These are phyloP conservation scores for Cygnus buccinator DNA, from an alignment of 2,113 vertebrate genomes.

Conservation along the genomic window DNA sequence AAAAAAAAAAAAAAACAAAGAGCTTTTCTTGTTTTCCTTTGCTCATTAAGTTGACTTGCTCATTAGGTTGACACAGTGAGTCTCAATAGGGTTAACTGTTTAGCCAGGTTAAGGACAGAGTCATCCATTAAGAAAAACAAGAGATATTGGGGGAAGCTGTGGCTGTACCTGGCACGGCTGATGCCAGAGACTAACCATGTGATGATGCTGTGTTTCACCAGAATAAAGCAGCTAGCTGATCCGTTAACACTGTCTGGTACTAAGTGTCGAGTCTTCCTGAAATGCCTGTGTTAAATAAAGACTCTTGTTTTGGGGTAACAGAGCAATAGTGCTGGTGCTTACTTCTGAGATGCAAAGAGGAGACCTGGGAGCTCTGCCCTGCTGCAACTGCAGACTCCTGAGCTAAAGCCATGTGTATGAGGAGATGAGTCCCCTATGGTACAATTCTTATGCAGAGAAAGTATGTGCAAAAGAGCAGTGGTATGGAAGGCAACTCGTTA, in stretches of 20 bases:
- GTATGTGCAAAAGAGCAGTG: background rate
- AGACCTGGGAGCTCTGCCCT: background rate
- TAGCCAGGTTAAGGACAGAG: background rate
- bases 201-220: background rate
- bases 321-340: background rate
- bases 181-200: background rate
- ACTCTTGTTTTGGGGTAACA: background rate
- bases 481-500: background rate
- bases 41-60: background rate
- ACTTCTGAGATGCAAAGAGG: background rate
- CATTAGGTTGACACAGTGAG: no score
- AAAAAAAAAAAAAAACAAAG: no score
- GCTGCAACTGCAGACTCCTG: fast-evolving
- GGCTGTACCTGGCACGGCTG: background rate
- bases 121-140: background rate
- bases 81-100: background rate
- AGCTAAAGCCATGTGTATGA: background rate
- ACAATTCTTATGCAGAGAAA: background rate
- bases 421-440: background rate
- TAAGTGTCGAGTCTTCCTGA: background rate
- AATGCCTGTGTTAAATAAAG: background rate
- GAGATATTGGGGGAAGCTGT: background rate
- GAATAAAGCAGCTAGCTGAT: background rate
- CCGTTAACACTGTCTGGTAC: background rate
- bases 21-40: background rate